phyloP scores from a whole-genome alignment of 1,140 invertebrate species.

The Nebria ingens region DNA sequence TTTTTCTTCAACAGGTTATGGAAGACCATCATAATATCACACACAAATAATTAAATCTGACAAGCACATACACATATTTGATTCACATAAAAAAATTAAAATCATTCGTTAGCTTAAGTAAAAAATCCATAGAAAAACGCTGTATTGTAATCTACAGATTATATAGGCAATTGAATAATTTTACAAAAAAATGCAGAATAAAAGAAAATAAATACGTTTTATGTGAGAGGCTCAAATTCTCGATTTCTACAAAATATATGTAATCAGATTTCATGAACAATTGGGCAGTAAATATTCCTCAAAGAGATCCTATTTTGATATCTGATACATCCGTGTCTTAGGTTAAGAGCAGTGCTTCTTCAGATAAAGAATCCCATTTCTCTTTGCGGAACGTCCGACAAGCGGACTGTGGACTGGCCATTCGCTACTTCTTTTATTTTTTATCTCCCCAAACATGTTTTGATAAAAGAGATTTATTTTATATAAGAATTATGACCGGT shows the following conservation, averaged over 20 bases:
- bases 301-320: slow-evolving; percentile 2
- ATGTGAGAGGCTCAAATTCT: not conserved
- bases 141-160: slow-evolving; percentile 1
- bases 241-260: not conserved
- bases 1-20: too few relatives aligned
- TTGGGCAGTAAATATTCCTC: slow-evolving; percentile 5
- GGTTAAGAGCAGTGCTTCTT: not conserved
- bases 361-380: slow-evolving; percentile 5
- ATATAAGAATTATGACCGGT: not conserved
- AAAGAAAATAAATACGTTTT: slow-evolving; percentile 4
- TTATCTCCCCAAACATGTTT: not conserved
- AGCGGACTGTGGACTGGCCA: not conserved
- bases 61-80: too few relatives aligned
- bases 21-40: too few relatives aligned
- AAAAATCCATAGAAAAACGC: too few relatives aligned
- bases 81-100: too few relatives aligned
- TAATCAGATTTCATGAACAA: slow-evolving; percentile 9
- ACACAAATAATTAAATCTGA: too few relatives aligned
- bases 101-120: too few relatives aligned
- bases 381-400: not conserved
- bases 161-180: slow-evolving; percentile 5
- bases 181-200: slow-evolving; percentile 4
- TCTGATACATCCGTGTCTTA: not conserved
- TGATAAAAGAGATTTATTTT: slow-evolving; percentile 5
- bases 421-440: not conserved